A percentile compares a stretch with the other conserved stretches of the same genome.
Evolutionary conservation across 2,888 invertebrate species (phyloP).

Genomic region (Barypeithes pellucidus): DNA sequence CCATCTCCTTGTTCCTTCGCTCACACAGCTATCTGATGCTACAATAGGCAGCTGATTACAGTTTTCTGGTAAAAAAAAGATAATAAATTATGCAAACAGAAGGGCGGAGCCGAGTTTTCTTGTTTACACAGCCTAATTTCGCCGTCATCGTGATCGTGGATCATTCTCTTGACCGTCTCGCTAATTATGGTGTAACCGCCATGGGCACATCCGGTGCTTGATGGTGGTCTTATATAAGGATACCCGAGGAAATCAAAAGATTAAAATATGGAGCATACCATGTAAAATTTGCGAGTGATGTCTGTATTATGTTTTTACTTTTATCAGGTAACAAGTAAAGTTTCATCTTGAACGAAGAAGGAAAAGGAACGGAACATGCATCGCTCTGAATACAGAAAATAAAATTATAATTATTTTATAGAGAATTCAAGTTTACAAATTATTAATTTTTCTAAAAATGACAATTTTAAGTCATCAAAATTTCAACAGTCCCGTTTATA

Average conservation of each 20-base stretch:
- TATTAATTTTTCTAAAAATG: no score
- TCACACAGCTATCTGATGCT: constrained; percentile 35
- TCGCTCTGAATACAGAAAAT: no score
- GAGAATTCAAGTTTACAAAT: no score
- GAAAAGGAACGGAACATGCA: no score
- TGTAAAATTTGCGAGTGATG: no score
- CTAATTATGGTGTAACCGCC: constrained; percentile 48
- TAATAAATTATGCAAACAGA: constrained; percentile 48
- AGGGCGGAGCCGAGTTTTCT: constrained; percentile 42
- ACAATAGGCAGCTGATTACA: constrained; percentile 36
- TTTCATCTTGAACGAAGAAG: no score
- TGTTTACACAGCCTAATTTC: constrained; percentile 52
- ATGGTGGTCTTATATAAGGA: constrained; percentile 47
- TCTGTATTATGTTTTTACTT: no score
- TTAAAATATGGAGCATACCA: neutral
- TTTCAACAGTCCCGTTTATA: neutral
- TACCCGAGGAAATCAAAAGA: constrained; percentile 6
- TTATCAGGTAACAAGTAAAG: no score
- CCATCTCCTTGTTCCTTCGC: constrained; percentile 21
- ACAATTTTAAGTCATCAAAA: constrained; percentile 9
- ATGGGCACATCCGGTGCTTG: constrained; percentile 41
- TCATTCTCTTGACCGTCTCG: constrained; percentile 48
- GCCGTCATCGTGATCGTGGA: constrained; percentile 52
- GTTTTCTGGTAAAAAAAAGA: constrained; percentile 38
- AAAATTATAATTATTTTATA: no score